Percentiles rank a stretch among this genome's conserved stretches.
Conservation (phyloP, 2,113 vertebrate species). For the Anseranas semipalmata region DNA sequence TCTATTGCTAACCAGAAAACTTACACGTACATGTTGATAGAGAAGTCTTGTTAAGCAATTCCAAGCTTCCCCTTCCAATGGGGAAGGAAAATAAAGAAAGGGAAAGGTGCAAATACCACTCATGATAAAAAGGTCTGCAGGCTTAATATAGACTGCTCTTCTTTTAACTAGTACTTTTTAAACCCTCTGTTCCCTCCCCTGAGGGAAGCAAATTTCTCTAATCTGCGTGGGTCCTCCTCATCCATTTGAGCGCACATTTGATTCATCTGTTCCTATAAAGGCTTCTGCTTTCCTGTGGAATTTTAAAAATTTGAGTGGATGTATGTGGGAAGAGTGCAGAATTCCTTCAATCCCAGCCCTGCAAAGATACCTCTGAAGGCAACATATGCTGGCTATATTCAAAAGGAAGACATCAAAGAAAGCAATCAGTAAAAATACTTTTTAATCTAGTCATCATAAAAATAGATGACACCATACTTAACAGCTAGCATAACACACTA, state of each 20-base stretch:
- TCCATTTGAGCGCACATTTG: not conserved
- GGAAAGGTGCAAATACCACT: not conserved
- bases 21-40: not conserved
- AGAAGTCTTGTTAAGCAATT: not conserved
- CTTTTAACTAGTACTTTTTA: not conserved
- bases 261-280: conserved; percentile 17
- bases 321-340: conserved; percentile 4
- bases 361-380: not conserved
- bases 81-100: not conserved
- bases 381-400: not conserved
- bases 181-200: not conserved
- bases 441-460: conserved; percentile 2
- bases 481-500: not conserved
- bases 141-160: not conserved
- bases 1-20: not conserved
- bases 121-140: not conserved
- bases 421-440: not conserved
- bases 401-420: not conserved
- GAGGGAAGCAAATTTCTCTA: not conserved
- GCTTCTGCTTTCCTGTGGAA: conserved; percentile 8
- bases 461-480: not conserved
- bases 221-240: not conserved
- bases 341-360: conserved; percentile 9
- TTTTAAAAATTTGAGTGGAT: conserved; percentile 57
- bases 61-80: not conserved